Evolutionary conservation across 2,113 vertebrate species (phyloP), one percentile per base, ranked within the genome.

Genomic region (Galeopterus variegatus): DNA sequence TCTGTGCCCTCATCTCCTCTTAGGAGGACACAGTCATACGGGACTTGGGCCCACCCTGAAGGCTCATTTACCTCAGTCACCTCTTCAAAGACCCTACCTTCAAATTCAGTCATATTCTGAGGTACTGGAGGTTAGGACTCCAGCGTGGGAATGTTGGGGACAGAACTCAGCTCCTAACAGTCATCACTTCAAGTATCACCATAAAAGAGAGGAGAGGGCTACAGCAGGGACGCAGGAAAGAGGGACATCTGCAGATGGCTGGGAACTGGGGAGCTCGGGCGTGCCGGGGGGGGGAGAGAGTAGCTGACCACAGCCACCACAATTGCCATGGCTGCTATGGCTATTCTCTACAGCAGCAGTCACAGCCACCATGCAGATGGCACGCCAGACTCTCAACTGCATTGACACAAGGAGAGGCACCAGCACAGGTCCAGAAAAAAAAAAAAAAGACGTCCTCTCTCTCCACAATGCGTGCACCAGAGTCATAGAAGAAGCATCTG

Each of bases 221-320:
- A 2, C 64, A 1, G 1, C 31, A 18, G 73, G 85, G 67, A 13
- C 9, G 3, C 2, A 5, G 41, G 67, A 14, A 26, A 8, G 15
- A 14, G 8, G n/a, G 17, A 12, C 7, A 0, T 26, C 2, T 8
- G 4, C 21, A 50, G 19, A 36, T 9, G 3, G 23, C 15, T 9
- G 31, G 65, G 81, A 82, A 33, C 48, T 15, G 36, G 65, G 21
- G 36, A 0, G 31, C n/a, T 21, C 52, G 52, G 41, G 19, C 17
- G 50, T 5, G 5, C 41, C 50, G 14, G 8, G 2, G 17, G 50
- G 21, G 85, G 33, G 70, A n/a, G n/a, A n/a, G n/a, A n/a, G n/a
- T n/a, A n/a, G n/a, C n/a, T n/a, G n/a, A n/a, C n/a, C n/a, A n/a
- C n/a, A n/a, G n/a, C n/a, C n/a, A n/a, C n/a, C n/a, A n/a, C n/a